Percentiles rank a stretch among this genome's conserved stretches.
Conservation (phyloP, 2,113 vertebrate genomes). For the Lanius collurio region DNA sequence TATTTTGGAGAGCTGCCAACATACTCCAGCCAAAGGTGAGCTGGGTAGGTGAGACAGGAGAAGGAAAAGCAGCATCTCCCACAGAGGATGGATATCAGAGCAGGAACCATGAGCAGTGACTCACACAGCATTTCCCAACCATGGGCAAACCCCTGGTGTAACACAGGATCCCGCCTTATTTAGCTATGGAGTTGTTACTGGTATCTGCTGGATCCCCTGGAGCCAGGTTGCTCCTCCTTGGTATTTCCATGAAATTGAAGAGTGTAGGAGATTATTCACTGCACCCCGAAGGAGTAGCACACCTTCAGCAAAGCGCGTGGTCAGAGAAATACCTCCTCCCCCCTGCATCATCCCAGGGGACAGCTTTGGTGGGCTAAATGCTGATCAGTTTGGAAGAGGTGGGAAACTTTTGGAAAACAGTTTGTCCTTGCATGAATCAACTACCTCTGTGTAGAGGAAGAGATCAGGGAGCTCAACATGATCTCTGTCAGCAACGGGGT, state of each 20-base stretch:
- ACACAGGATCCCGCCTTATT: background rate
- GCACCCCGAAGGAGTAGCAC: background rate
- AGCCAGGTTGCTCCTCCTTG: background rate
- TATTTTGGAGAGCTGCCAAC: background rate
- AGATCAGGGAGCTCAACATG: background rate
- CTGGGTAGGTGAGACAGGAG: background rate
- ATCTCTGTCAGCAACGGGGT: background rate
- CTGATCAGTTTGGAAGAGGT: background rate
- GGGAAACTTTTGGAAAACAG: background rate
- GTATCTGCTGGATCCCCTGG: background rate
- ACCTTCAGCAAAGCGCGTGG: background rate
- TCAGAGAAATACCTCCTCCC: background rate
- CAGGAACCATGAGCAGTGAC: background rate
- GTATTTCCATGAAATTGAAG: background rate
- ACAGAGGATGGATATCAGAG: fast-evolving
- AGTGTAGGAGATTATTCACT: background rate
- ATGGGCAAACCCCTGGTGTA: background rate
- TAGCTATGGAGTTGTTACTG: background rate
- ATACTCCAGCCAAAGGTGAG: background rate
- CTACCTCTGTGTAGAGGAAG: background rate
- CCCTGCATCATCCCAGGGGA: background rate
- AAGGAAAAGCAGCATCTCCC: background rate
- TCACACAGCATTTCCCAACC: background rate
- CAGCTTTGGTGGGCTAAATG: background rate
- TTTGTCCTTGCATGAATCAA: background rate